Evolutionary conservation across 2,888 invertebrate genomes (phyloP), one percentile per base, ranked within the genome.

Genomic region (Gandaritis pyraliata): DNA sequence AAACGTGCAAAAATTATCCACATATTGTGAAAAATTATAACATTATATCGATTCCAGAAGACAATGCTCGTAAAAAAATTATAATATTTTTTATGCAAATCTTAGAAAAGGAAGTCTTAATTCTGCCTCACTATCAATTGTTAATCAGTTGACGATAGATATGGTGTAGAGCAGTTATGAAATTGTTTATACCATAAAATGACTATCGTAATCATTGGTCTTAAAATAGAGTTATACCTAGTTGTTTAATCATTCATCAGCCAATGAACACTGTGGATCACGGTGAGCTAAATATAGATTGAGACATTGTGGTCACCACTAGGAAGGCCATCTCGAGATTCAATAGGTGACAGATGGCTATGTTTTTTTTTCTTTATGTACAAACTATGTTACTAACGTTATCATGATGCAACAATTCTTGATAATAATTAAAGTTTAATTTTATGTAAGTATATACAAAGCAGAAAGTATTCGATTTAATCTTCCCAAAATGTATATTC

Each of bases 161-260:
- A 23, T 36, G 47, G 50, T 55, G 55, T 55, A 51, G 46, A 55
- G 39, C 46, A 61, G 54, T 66, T 58, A 65, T 58, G 49, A 70
- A 72, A 73, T 65, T 71, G 71, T 74, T 72, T 56, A 59, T 63
- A 66, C 73, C 70, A 67, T 76, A 72, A 77, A 75, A 56, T 63
- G 59, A 68, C 69, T 61, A 77, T 72, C 58, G 69, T 67, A 72
- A 75, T 71, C 73, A 71, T 66, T 67, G 59, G 61, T 33, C 75
- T 80, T 78, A 75, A 76, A 76, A 74, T 79, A 80, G 78, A 77
- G 63, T 45, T 38, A 55, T 6, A n/a, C n/a, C n/a, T 43, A n/a
- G 48, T 8, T 48, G 52, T 53, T 50, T 55, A 23, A 70, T 70
- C 47, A 60, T 59, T 55, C 64, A 60, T 53, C 71, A 68, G 68